Percentiles rank a stretch among this genome's conserved stretches.
These are phyloP conservation scores for Archips xylosteana DNA, from an alignment of 2,888 invertebrate species.

Conservation along the genomic window DNA sequence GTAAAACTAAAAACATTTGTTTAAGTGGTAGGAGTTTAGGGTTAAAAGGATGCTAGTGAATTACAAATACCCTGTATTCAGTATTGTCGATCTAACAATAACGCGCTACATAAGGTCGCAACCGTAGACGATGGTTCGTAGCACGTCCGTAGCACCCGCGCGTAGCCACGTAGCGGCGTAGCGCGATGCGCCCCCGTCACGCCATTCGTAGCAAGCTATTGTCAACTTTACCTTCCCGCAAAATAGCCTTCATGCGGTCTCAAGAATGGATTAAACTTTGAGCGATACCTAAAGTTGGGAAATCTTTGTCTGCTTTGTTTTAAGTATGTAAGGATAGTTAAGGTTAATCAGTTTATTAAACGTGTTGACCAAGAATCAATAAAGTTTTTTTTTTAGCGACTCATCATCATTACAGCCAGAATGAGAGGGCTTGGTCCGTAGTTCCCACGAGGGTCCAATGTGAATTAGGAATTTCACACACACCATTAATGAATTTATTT, in stretches of 20 bases:
- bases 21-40: too few relatives aligned
- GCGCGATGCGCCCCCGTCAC: slow-evolving; percentile 36
- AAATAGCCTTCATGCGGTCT: slow-evolving; percentile 34
- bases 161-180: slow-evolving; percentile 54
- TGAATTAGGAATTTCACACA: too few relatives aligned
- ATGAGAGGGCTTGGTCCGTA: too few relatives aligned
- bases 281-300: slow-evolving; percentile 27
- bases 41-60: too few relatives aligned
- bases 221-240: slow-evolving; percentile 23
- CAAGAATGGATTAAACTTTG: slow-evolving; percentile 14
- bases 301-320: slow-evolving; percentile 39
- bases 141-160: slow-evolving; percentile 45
- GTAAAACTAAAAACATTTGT: too few relatives aligned
- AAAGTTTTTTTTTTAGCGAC: slow-evolving; percentile 13
- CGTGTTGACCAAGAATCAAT: slow-evolving; percentile 62
- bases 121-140: slow-evolving; percentile 31
- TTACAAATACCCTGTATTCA: too few relatives aligned
- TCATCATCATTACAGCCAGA: too few relatives aligned
- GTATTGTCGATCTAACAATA: neutral
- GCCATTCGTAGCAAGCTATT: slow-evolving; percentile 29
- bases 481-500: too few relatives aligned
- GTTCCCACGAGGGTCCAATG: too few relatives aligned
- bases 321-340: neutral
- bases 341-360: neutral
- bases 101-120: neutral